A percentile compares a stretch with the other conserved stretches of the same genome.
Conservation (phyloP, 2,888 invertebrate genomes). For the Myopa testacea region DNA sequence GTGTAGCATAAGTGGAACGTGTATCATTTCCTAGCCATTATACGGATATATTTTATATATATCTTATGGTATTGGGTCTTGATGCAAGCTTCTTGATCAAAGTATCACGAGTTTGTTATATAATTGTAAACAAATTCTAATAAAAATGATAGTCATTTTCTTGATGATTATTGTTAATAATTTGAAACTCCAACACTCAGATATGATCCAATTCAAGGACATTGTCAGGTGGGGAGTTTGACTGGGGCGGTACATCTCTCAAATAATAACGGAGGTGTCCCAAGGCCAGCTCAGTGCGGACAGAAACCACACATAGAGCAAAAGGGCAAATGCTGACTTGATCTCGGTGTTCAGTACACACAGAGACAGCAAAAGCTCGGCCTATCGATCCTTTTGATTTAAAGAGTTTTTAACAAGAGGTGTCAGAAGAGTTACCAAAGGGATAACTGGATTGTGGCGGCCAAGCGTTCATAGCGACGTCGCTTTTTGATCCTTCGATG, state of each 20-base stretch:
- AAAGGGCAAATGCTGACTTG: constrained; percentile 70
- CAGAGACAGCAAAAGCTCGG: constrained; percentile 76
- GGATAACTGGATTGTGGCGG: constrained; percentile 77
- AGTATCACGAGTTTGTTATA: constrained; percentile 8
- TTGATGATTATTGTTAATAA: neutral
- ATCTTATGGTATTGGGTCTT: constrained; percentile 16
- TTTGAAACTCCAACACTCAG: constrained; percentile 15
- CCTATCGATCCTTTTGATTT: constrained; percentile 76
- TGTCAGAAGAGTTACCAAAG: constrained; percentile 81
- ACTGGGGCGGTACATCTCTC: constrained; percentile 49
- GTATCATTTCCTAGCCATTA: constrained; percentile 37
- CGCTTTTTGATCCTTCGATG: constrained; percentile 68
- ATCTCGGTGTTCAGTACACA: constrained; percentile 75
- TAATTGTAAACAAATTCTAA: neutral
- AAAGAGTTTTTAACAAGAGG: constrained; percentile 70
- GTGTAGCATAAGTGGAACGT: constrained; percentile 37
- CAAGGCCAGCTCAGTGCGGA: constrained; percentile 72
- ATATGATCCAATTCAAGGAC: constrained; percentile 38
- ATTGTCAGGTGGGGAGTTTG: constrained; percentile 49
- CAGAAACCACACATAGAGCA: constrained; percentile 79
- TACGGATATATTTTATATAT: constrained; percentile 8
- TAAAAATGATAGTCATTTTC: neutral
- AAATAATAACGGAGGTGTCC: constrained; percentile 35
- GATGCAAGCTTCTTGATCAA: constrained; percentile 3
- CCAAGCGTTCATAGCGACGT: constrained; percentile 69